Conservation (phyloP, 2,888 invertebrate species). For the Pyrocoelia pectoralis region DNA sequence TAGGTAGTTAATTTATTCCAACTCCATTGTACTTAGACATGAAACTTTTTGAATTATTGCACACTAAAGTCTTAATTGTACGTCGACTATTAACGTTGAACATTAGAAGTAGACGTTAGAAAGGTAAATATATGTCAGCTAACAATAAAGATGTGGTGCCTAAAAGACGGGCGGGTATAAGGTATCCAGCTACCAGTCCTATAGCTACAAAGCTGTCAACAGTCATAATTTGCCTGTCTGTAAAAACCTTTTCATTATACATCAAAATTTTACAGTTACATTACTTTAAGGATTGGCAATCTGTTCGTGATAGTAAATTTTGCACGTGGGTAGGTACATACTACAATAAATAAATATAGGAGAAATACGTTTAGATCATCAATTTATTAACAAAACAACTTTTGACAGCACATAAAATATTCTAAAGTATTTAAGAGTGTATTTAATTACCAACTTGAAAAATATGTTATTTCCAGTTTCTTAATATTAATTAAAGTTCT, state of each 20-base stretch:
- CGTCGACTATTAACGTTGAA: background rate
- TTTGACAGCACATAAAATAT: constrained; percentile 1
- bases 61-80: constrained; percentile 1
- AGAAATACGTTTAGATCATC: too few species aligned
- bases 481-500: constrained; percentile 10
- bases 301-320: too few species aligned
- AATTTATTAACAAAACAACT: background rate
- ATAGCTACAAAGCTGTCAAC: constrained; percentile 3
- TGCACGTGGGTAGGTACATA: too few species aligned
- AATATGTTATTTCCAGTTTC: background rate
- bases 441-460: background rate
- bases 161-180: constrained; percentile 4
- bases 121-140: constrained; percentile 2
- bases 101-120: background rate
- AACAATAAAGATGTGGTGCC: constrained; percentile 10
- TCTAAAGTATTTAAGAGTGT: background rate
- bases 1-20: constrained; percentile 10
- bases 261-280: too few species aligned
- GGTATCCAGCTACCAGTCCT: background rate
- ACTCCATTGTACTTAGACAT: constrained; percentile 3
- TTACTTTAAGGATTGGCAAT: too few species aligned
- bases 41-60: constrained; percentile 6
- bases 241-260: background rate
- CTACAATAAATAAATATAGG: too few species aligned
- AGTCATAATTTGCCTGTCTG: background rate